A percentile compares a stretch with the other conserved stretches of the same genome.
Conservation (phyloP, 1,140 invertebrate genomes). For the Drosophila mojavensis region DNA sequence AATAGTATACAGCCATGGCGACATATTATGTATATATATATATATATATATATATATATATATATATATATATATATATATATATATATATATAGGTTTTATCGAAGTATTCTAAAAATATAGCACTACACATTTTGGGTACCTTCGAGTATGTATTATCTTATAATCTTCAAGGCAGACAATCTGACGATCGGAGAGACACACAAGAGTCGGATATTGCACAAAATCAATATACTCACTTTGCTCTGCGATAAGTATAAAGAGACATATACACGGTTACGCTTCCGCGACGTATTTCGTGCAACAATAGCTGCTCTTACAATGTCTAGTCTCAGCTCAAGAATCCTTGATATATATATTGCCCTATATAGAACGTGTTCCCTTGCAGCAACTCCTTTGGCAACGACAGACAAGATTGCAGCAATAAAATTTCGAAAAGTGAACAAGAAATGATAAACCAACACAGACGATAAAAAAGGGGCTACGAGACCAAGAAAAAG, state of each 20-base stretch:
- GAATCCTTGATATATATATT: constrained; percentile 24
- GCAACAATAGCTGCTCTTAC: constrained; percentile 46
- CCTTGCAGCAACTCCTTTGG: constrained; percentile 61
- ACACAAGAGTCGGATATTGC: too few species aligned
- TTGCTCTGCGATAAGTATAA: too few species aligned
- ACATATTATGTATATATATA: too few species aligned
- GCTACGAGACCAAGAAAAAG: constrained; percentile 35
- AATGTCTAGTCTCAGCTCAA: constrained; percentile 51
- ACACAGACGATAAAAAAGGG: constrained; percentile 71
- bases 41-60: too few species aligned
- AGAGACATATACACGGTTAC: constrained; percentile 9
- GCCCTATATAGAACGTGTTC: constrained; percentile 48
- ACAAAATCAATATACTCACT: too few species aligned
- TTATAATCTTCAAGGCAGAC: too few species aligned
- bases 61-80: too few species aligned
- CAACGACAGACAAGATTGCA: constrained; percentile 81
- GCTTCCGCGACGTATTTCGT: constrained; percentile 78
- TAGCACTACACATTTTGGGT: too few species aligned
- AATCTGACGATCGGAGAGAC: too few species aligned
- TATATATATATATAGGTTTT: too few species aligned
- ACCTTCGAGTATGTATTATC: too few species aligned
- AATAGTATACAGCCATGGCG: constrained; percentile 26
- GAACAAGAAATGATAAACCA: constrained; percentile 82
- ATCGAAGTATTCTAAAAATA: too few species aligned
- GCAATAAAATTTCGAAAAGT: constrained; percentile 82